Evolutionary conservation across 2,888 invertebrate species (phyloP).

Genomic region (Phytoseiulus persimilis): DNA sequence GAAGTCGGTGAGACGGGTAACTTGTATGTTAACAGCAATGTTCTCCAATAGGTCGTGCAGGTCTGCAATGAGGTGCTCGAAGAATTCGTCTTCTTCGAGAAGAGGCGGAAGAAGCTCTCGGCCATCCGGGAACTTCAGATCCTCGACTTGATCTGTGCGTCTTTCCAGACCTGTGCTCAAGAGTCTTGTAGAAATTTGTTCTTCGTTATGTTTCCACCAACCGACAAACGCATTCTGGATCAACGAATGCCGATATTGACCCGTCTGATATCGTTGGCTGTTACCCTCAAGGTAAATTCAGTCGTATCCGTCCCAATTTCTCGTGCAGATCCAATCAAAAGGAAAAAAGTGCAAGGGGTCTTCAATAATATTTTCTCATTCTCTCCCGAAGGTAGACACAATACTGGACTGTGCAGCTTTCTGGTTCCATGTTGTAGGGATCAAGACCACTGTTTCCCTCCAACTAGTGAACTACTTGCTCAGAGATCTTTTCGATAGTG

Average conservation of each 20-base stretch:
- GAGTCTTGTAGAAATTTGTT: slow-evolving; percentile 21
- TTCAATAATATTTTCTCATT: not conserved
- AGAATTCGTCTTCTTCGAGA: slow-evolving; percentile 30
- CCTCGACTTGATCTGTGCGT: slow-evolving; percentile 13
- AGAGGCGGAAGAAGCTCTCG: not conserved
- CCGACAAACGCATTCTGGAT: not conserved
- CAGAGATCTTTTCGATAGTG: slow-evolving; percentile 25
- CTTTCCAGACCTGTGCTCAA: slow-evolving; percentile 13
- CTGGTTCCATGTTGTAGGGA: slow-evolving; percentile 24
- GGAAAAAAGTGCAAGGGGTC: too few relatives aligned
- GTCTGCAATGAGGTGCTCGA: slow-evolving; percentile 21
- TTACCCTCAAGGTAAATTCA: not conserved
- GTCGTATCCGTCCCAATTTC: not conserved
- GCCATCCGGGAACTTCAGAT: slow-evolving; percentile 9
- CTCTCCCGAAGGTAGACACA: not conserved
- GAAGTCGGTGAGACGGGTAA: not conserved
- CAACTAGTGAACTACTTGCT: not conserved
- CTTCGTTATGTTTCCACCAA: slow-evolving; percentile 33
- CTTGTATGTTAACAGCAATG: not conserved
- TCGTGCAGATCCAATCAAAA: not conserved
- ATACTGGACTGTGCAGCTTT: slow-evolving; percentile 26
- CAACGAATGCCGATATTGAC: slow-evolving; percentile 26
- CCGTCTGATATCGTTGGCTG: slow-evolving; percentile 13
- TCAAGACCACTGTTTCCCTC: slow-evolving; percentile 12
- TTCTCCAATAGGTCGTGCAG: not conserved